These are phyloP conservation scores for Ictalurus furcatus DNA, from an alignment of 2,113 vertebrate genomes.

Conservation along the genomic window DNA sequence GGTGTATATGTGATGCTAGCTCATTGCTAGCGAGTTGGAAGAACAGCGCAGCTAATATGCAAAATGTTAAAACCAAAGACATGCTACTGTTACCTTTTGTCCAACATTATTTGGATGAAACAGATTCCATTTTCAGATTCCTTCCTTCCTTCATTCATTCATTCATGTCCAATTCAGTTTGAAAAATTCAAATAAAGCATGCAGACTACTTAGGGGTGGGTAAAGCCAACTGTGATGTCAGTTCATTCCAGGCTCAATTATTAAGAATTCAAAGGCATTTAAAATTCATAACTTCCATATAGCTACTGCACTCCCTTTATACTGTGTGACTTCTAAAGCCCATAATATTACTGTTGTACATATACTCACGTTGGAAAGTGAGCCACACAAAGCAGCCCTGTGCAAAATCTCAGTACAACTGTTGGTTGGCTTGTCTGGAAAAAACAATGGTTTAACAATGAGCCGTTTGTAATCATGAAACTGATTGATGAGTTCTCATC, in stretches of 20 bases:
- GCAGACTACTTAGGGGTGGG: background rate
- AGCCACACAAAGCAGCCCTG: slow-evolving; percentile 4
- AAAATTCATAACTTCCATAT: background rate
- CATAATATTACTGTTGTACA: background rate
- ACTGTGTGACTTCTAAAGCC: background rate
- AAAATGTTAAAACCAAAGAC: background rate
- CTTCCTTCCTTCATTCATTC: background rate
- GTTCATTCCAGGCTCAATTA: background rate
- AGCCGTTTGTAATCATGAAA: background rate
- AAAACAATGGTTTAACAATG: background rate
- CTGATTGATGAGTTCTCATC: background rate
- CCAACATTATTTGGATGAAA: background rate
- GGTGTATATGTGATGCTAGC: background rate
- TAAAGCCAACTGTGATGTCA: background rate
- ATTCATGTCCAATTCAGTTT: background rate
- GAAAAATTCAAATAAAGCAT: background rate
- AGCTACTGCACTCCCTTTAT: background rate
- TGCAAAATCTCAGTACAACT: background rate
- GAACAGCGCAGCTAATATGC: background rate
- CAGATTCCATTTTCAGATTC: background rate
- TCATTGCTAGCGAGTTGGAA: background rate
- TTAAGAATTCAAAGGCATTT: background rate
- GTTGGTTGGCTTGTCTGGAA: slow-evolving; percentile 21
- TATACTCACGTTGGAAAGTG: slow-evolving; percentile 29
- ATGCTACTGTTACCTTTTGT: background rate